Percentiles rank a stretch among this genome's conserved stretches.
These are phyloP conservation scores for Mizuhopecten yessoensis DNA, from an alignment of 1,140 invertebrate species.

Conservation along the genomic window DNA sequence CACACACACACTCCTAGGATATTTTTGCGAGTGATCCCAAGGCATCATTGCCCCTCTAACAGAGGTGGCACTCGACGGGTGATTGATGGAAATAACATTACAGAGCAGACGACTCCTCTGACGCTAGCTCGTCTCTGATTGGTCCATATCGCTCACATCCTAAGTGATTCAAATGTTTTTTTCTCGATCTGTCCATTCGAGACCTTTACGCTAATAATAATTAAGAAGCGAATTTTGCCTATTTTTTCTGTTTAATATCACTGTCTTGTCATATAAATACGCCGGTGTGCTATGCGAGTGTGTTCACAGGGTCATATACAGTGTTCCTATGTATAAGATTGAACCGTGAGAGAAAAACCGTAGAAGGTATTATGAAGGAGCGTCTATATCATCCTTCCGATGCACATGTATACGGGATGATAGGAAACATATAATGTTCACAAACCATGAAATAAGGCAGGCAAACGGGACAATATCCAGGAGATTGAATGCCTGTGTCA, in stretches of 20 bases:
- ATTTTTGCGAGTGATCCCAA: constrained; percentile 32
- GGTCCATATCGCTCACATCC: not conserved
- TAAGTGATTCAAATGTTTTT: constrained; percentile 14
- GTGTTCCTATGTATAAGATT: not conserved
- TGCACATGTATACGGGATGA: not conserved
- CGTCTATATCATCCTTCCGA: not conserved
- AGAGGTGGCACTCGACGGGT: not conserved
- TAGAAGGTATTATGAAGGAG: not conserved
- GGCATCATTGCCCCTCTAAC: constrained; percentile 4
- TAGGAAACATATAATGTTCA: constrained; percentile 10
- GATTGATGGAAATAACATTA: not conserved
- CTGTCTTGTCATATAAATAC: not conserved
- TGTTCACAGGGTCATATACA: not conserved
- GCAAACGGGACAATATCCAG: not conserved
- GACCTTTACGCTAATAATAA: not conserved
- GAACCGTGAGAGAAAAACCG: not conserved
- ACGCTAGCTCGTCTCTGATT: constrained; percentile 9
- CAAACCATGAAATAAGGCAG: not conserved
- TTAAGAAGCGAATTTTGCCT: not conserved
- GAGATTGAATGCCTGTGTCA: not conserved
- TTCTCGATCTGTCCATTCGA: constrained; percentile 12
- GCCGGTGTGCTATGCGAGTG: not conserved
- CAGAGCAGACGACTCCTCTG: constrained; percentile 1
- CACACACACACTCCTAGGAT: not conserved
- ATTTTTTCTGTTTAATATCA: not conserved